Percentiles rank a stretch among this genome's conserved stretches.
Conservation (phyloP, 1,140 invertebrate species). For the Cecropterus lyciades region DNA sequence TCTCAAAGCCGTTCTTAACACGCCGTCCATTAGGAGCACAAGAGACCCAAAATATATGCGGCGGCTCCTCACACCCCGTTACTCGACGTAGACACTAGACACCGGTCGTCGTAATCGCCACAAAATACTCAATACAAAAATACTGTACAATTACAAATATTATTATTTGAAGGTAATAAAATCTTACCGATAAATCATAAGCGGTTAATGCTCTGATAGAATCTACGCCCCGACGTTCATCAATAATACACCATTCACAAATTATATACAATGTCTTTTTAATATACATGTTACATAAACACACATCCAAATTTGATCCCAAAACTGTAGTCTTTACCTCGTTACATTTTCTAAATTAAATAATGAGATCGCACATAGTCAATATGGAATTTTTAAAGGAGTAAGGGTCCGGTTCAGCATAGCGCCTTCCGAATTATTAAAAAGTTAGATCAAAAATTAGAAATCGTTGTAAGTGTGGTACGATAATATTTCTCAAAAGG, state of each 20-base stretch:
- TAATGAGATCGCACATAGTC: slow-evolving; percentile 82
- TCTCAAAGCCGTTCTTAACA: slow-evolving; percentile 60
- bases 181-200: slow-evolving; percentile 65
- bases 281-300: slow-evolving; percentile 79
- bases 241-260: slow-evolving; percentile 81
- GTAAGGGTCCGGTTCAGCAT: slow-evolving; percentile 43
- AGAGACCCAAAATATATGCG: slow-evolving; percentile 15
- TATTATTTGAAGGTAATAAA: slow-evolving; percentile 76
- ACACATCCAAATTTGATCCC: slow-evolving; percentile 83
- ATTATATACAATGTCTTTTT: slow-evolving; percentile 80
- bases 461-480: slow-evolving; percentile 13
- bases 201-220: slow-evolving; percentile 66
- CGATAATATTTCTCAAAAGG: slow-evolving; percentile 5
- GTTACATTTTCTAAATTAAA: slow-evolving; percentile 83
- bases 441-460: slow-evolving; percentile 41
- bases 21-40: slow-evolving; percentile 28
- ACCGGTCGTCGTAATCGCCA: slow-evolving; percentile 49
- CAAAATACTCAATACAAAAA: slow-evolving; percentile 83
- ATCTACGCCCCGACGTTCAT: slow-evolving; percentile 56
- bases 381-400: slow-evolving; percentile 67
- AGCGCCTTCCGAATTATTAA: slow-evolving; percentile 38
- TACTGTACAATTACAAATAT: slow-evolving; percentile 82
- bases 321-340: slow-evolving; percentile 84
- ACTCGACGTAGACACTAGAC: slow-evolving; percentile 37
- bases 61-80: slow-evolving; percentile 25